phyloP scores from a whole-genome alignment of 2,888 invertebrate species.

The Nomada ruficornis region DNA sequence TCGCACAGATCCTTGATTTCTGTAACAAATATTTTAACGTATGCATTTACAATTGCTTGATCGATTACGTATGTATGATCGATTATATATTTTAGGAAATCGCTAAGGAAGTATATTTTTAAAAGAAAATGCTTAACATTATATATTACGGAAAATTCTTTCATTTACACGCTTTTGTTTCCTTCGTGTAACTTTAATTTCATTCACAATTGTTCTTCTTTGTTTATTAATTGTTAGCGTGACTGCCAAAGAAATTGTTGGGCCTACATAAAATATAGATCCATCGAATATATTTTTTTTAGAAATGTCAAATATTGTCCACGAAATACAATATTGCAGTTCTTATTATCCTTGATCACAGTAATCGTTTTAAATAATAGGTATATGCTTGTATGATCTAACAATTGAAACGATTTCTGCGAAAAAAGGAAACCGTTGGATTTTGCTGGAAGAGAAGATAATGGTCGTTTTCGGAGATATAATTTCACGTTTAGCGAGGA shows the following conservation, averaged over 20 bases:
- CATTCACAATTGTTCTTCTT: neutral
- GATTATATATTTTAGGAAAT: neutral
- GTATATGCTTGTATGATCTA: neutral
- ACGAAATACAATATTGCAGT: neutral
- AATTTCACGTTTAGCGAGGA: slow-evolving; percentile 11
- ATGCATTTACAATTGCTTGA: slow-evolving; percentile 7
- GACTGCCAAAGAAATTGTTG: too few relatives aligned
- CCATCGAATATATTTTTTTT: neutral
- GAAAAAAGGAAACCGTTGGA: slow-evolving; percentile 1
- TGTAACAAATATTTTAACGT: slow-evolving; percentile 73
- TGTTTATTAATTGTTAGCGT: neutral
- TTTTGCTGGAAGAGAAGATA: neutral
- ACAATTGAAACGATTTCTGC: neutral
- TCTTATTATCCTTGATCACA: too few relatives aligned
- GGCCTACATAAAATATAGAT: neutral
- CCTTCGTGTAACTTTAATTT: neutral
- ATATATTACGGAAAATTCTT: too few relatives aligned
- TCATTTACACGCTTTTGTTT: too few relatives aligned
- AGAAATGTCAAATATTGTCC: neutral
- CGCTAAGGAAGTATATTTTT: neutral
- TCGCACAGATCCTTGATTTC: slow-evolving; percentile 86
- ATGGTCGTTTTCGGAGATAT: neutral
- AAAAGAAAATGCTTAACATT: too few relatives aligned
- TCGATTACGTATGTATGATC: too few relatives aligned
- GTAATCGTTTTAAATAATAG: neutral